Evolutionary conservation across 2,888 invertebrate genomes (phyloP), one percentile per base, ranked within the genome.

Genomic region (Blastobasis lacticolella): DNA sequence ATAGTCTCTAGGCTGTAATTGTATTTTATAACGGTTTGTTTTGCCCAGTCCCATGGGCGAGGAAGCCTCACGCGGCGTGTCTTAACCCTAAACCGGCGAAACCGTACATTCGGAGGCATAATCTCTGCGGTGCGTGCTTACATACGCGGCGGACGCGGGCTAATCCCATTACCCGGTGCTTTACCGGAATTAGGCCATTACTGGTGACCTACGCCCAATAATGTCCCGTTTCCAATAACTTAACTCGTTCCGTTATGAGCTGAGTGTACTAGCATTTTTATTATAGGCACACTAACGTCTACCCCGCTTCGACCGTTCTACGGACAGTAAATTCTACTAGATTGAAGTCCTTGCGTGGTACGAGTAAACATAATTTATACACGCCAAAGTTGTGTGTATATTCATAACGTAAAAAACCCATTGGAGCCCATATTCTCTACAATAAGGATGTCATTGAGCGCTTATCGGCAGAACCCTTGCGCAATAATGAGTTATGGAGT

Each of bases 21-120:
- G 50, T 50, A 50, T 23, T 23, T 23, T 23, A 23, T 23, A 23
- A 23, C 23, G 23, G 23, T 23, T 23, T 23, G 23, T 23, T 23
- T 23, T 23, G 23, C 3, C 23, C 23, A 23, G 23, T 23, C 23
- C 23, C 23, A 3, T 23, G 57, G 53, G 48, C 51, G 59, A 55
- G 43, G 80, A 81, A 81, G 73, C 80, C 81, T 44, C 61, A 73
- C 56, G 66, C 59, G 55, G 62, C 58, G 59, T 61, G 55, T 66
- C 70, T 82, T 78, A 86, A 86, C 86, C 85, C 85, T 84, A 81
- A 84, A 84, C 66, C 72, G 62, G 73, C 69, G 86, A 86, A 87
- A 80, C 86, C 87, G 71, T 84, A 86, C 61, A 70, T 64, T 73
- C 73, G 41, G 66, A 23, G 23, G 23, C 23, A 23, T 87, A 86